Base-by-base conservation (phyloP, 1,140 invertebrate species). In the Scaptomyza pallida region DNA sequence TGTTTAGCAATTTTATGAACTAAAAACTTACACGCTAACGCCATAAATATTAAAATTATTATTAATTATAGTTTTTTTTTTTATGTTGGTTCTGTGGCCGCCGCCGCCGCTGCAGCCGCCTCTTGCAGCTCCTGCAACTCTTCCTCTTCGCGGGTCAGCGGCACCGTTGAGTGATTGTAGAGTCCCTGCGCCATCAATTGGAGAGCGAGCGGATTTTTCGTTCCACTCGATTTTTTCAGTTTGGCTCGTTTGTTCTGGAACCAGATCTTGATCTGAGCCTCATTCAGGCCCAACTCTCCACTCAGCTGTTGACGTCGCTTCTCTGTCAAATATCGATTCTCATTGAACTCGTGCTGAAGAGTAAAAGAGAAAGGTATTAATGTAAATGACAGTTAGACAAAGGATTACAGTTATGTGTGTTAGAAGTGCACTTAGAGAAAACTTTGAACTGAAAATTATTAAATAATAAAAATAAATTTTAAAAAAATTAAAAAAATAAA, bases 211-310 rank as follows among this genome's bases (percentile, higher is more conserved):
- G 96, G 95, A 92, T 97, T 97, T 79, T 96, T 95, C 51, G 95
- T 94, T 0, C 96, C 97, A 43, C 93, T 94, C 1, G 96, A 93
- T 90, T 98, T 98, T 93, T 99, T 99, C 86, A 98, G 96, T 92
- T 99, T 99, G 57, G 97, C 97, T 55, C 98, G 92, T 92, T 98
- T 98, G 92, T 99, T 99, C 92, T 99, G 97, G 91, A 98, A 98
- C 95, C 95, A 97, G 75, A 99, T 99, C 92, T 99, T 99, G 85
- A 99, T 98, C 91, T 99, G 98, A 1, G 96, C 96, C 91, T 99
- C 98, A 92, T 98, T 98, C 9, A 99, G 92, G 13, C 95, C 95
- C 21, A 99, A 92, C 81, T 98, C 97, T 12, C 94, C 92, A 16
- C 97, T 97, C 43, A 99, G 93, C 72, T 96, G 95, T 91, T 97